A percentile compares a stretch with the other conserved stretches of the same genome.
phyloP scores from a whole-genome alignment of 2,797 vertebrate genomes.

The Aulostomus chinensis region DNA sequence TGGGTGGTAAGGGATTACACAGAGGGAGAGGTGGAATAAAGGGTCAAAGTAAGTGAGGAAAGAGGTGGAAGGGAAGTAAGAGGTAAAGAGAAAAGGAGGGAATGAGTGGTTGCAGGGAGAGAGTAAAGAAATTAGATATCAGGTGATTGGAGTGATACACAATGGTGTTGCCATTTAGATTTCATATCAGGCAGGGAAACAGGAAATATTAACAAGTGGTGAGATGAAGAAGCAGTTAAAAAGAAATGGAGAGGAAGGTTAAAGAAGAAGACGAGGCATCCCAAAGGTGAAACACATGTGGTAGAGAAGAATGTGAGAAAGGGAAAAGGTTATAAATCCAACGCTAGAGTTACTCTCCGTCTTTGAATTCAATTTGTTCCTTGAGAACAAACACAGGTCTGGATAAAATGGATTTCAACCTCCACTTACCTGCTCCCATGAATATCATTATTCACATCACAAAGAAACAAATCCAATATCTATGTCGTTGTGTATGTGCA shows the following conservation, averaged over 20 bases:
- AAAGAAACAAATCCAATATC: too few relatives aligned
- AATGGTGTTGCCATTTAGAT: slow-evolving; percentile 20
- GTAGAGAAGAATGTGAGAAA: slow-evolving; percentile 5
- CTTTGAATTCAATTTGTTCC: slow-evolving; percentile 55
- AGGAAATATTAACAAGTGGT: background rate
- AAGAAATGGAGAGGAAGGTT: background rate
- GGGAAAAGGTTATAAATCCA: slow-evolving; percentile 35
- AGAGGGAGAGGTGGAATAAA: background rate
- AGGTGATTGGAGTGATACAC: slow-evolving; percentile 16
- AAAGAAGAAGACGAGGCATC: slow-evolving; percentile 1
- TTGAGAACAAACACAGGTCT: slow-evolving; percentile 43
- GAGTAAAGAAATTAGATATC: background rate
- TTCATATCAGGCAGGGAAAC: slow-evolving; percentile 19
- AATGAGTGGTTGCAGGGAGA: background rate
- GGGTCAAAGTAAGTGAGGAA: background rate
- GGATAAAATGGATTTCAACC: slow-evolving; percentile 53
- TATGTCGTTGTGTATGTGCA: too few relatives aligned
- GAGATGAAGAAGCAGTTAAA: slow-evolving; percentile 4
- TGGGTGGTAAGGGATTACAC: background rate
- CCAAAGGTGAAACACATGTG: slow-evolving; percentile 13
- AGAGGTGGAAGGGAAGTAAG: background rate
- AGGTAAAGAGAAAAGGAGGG: background rate
- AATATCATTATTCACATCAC: slow-evolving; percentile 67
- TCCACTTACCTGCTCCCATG: slow-evolving; percentile 50
- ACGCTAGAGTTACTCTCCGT: slow-evolving; percentile 35